A percentile compares a stretch with the other conserved stretches of the same genome.
Evolutionary conservation across 1,140 invertebrate species (phyloP).

Genomic region (Platyura marginata): DNA sequence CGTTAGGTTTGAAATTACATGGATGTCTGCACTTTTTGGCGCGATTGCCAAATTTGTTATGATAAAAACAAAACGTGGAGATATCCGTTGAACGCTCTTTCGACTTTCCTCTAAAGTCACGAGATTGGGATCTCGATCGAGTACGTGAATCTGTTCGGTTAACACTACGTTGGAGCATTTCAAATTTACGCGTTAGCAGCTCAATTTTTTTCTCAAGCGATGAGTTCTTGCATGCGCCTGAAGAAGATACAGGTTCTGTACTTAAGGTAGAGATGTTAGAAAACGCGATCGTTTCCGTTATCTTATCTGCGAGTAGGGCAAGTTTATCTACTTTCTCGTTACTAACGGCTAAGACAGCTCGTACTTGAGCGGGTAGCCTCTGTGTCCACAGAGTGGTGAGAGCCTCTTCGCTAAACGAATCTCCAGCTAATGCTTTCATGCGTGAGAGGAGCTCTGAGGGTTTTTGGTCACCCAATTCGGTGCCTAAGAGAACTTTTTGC

Average conservation of each 20-base stretch:
- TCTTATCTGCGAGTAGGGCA: conserved; percentile 6
- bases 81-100: too few species aligned
- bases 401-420: conserved; percentile 3
- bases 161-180: too few species aligned
- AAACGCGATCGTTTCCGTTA: background rate
- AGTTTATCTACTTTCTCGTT: conserved; percentile 3
- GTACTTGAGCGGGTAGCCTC: conserved; percentile 2
- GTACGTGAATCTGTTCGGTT: too few species aligned
- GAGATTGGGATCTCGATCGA: too few species aligned
- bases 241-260: too few species aligned
- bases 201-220: too few species aligned
- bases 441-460: conserved; percentile 9
- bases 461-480: conserved; percentile 7
- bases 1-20: background rate
- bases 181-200: too few species aligned
- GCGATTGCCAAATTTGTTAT: background rate
- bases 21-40: background rate
- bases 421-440: conserved; percentile 7
- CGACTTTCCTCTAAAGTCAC: too few species aligned
- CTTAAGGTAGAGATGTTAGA: too few species aligned
- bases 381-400: conserved; percentile 8
- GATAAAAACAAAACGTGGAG: background rate
- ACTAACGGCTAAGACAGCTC: conserved; percentile 1
- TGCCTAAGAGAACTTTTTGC: too few species aligned
- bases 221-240: too few species aligned